Evolutionary conservation across 53 echinoderm and acorn worm genomes (phyloP).

Genomic region (Paracentrotus lividus): DNA sequence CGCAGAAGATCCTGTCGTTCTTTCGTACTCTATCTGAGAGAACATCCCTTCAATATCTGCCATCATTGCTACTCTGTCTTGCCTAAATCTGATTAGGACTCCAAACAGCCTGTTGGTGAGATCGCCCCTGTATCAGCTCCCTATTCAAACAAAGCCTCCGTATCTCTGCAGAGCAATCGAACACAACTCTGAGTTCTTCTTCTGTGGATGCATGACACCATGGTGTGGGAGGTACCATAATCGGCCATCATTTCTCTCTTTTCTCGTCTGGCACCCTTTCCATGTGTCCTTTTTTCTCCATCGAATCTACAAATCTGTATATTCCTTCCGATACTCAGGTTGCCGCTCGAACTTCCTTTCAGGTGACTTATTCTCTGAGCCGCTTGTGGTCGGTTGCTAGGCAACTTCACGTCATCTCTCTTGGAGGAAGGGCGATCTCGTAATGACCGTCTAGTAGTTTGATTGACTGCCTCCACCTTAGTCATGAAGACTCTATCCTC

Average conservation of each 20-base stretch:
- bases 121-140: slow-evolving; percentile 81
- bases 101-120: slow-evolving; percentile 75
- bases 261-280: slow-evolving; percentile 59
- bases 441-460: slow-evolving; percentile 74
- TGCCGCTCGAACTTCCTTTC: slow-evolving; percentile 72
- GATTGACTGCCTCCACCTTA: slow-evolving; percentile 50
- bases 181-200: slow-evolving; percentile 79
- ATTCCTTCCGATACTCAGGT: slow-evolving; percentile 42
- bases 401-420: slow-evolving; percentile 17
- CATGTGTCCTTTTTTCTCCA: slow-evolving; percentile 67
- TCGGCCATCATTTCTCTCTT: not conserved
- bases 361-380: slow-evolving; percentile 62
- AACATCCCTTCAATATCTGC: slow-evolving; percentile 84
- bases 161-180: slow-evolving; percentile 78
- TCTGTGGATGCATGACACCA: slow-evolving; percentile 71
- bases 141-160: slow-evolving; percentile 76
- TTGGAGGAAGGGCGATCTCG: slow-evolving; percentile 74
- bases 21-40: slow-evolving; percentile 74
- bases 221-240: slow-evolving; percentile 83
- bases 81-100: slow-evolving; percentile 80
- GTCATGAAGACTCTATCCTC: slow-evolving; percentile 69
- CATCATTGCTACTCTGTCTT: slow-evolving; percentile 71
- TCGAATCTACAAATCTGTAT: slow-evolving; percentile 58
- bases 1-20: slow-evolving; percentile 64
- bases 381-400: slow-evolving; percentile 8